Percentiles rank a stretch among this genome's conserved stretches.
Evolutionary conservation across 2,888 invertebrate species (phyloP).

Genomic region (Xanthostigma xanthostigma): DNA sequence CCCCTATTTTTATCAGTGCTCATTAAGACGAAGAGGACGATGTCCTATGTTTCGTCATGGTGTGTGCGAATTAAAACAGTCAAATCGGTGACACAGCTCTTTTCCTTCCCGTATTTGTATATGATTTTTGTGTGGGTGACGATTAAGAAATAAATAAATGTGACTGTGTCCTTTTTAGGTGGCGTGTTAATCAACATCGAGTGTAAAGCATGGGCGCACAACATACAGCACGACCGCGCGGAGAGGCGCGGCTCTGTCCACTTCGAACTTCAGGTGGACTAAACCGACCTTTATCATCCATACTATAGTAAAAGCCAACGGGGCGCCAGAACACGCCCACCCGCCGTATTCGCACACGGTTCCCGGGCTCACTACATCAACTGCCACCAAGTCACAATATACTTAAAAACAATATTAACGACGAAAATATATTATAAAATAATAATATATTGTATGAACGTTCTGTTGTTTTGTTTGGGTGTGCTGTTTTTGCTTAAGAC

Average conservation of each 20-base stretch:
- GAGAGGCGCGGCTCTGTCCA: slow-evolving; percentile 86
- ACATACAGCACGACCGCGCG: slow-evolving; percentile 73
- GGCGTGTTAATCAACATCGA: slow-evolving; percentile 85
- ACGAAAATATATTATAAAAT: not conserved
- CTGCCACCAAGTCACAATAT: slow-evolving; percentile 6
- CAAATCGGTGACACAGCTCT: too few relatives aligned
- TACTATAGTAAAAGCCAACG: slow-evolving; percentile 10
- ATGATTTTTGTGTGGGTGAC: too few relatives aligned
- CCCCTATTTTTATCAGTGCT: too few relatives aligned
- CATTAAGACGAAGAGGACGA: too few relatives aligned
- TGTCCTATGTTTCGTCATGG: too few relatives aligned
- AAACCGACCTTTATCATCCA: slow-evolving; percentile 23
- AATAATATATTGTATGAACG: too few relatives aligned
- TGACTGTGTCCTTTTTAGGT: too few relatives aligned
- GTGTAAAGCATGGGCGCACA: slow-evolving; percentile 86
- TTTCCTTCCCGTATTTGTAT: too few relatives aligned
- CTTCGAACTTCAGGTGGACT: slow-evolving; percentile 89
- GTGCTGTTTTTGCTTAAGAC: too few relatives aligned
- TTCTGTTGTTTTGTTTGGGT: too few relatives aligned
- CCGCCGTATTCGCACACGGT: not conserved
- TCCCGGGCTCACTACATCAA: slow-evolving; percentile 2
- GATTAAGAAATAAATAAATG: too few relatives aligned
- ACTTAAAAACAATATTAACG: not conserved
- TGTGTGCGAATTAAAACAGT: too few relatives aligned
- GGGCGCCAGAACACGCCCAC: slow-evolving; percentile 4